Evolutionary conservation across 2,888 invertebrate genomes (phyloP).

Genomic region (Taenaris catops): DNA sequence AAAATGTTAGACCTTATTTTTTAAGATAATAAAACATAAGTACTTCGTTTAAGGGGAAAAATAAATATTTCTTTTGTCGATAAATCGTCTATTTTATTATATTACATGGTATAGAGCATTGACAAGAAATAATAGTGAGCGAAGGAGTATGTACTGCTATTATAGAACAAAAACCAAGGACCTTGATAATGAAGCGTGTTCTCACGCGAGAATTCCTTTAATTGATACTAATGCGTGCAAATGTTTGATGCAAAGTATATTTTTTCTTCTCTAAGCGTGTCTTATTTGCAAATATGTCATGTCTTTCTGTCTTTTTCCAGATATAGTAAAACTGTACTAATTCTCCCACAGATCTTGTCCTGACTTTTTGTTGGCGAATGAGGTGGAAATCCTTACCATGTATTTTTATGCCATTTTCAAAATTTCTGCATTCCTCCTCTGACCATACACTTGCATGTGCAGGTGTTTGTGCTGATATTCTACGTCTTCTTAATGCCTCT

Average conservation of each 20-base stretch:
- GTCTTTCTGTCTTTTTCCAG: conserved; percentile 99
- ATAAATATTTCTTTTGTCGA: no score
- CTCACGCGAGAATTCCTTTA: no score
- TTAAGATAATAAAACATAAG: no score
- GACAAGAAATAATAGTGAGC: no score
- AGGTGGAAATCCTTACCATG: conserved; percentile 98
- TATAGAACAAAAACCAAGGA: no score
- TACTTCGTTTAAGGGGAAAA: no score
- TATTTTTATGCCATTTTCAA: conserved; percentile 95
- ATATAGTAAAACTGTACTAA: conserved; percentile 97
- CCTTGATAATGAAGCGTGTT: no score
- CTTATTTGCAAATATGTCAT: conserved; percentile 95
- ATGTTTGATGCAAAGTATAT: conserved; percentile 93
- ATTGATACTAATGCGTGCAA: no score
- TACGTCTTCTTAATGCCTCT: conserved; percentile 91
- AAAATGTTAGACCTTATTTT: no score
- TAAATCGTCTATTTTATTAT: no score
- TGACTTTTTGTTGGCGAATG: conserved; percentile 96
- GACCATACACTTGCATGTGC: conserved; percentile 94
- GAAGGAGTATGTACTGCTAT: no score
- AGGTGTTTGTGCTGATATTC: conserved; percentile 85
- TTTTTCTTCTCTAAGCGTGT: conserved; percentile 95
- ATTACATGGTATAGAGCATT: no score
- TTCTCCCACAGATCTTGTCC: conserved; percentile 97
- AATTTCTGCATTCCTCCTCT: conserved; percentile 97